A percentile compares a stretch with the other conserved stretches of the same genome.
Evolutionary conservation across 2,888 invertebrate genomes (phyloP).

Genomic region (Vanessa cardui): DNA sequence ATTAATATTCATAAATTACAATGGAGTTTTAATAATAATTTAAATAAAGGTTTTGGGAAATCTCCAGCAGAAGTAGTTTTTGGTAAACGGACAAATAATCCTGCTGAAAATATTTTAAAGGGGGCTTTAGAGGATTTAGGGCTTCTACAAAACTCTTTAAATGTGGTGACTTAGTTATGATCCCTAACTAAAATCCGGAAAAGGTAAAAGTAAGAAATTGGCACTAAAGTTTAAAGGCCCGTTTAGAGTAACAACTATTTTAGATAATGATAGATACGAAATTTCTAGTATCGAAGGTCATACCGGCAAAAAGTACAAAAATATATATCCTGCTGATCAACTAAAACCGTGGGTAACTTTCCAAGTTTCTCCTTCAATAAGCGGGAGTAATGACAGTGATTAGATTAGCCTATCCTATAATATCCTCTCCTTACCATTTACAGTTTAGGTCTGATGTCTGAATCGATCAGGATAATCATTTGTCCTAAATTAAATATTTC

Average conservation of each 20-base stretch:
- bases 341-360: too few species aligned
- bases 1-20: too few species aligned
- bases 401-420: too few species aligned
- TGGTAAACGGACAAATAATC: background rate
- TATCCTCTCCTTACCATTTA: too few species aligned
- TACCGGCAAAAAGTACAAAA: background rate
- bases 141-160: background rate
- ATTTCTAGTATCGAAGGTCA: constrained; percentile 1
- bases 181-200: background rate
- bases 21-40: background rate
- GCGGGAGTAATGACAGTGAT: too few species aligned
- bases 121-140: background rate
- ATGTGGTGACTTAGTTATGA: constrained; percentile 1
- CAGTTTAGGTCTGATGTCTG: too few species aligned
- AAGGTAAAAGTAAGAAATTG: too few species aligned
- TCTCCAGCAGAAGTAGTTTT: background rate
- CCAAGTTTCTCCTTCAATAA: too few species aligned
- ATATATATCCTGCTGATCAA: background rate
- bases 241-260: background rate
- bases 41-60: background rate
- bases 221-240: background rate
- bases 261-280: constrained; percentile 1
- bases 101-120: background rate
- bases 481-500: too few species aligned
- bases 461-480: too few species aligned